Base-by-base conservation (phyloP, 2,797 vertebrate genomes). In the Glyptemys insculpta region DNA sequence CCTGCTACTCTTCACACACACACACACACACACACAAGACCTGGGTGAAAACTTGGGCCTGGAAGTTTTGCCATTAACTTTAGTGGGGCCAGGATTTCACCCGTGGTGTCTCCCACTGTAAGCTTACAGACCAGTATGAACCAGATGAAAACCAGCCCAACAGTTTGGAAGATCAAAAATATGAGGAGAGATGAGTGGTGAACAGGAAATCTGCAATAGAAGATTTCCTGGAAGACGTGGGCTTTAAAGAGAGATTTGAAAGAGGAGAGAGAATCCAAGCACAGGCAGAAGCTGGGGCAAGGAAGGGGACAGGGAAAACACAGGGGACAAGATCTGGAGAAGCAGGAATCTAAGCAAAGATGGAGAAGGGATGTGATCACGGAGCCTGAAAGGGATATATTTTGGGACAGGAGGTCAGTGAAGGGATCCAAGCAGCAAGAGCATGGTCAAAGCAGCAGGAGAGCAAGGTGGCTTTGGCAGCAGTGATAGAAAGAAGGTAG, bases 381-480 rank as follows among this genome's bases (percentile, higher is more conserved):
- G 16, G 27, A 49, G 21, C n/a, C 44, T 68, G 54, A 49, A 49
- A 79, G 49, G 12, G 23, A 8, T 79, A 79, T 11, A 31, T 53
- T 85, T 96, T 86, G 81, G 80, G 88, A 56, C 72, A 49, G 53
- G 29, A 62, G 65, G 78, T 56, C 91, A 86, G 65, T 74, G 44
- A 68, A 84, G 25, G 54, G 47, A 83, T 83, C 79, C 81, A 86
- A 52, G 47, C 37, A 80, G 52, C 18, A 76, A 15, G 25, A 76
- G 44, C 44, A 6, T 34, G 65, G 57, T 57, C 89, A 85, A 87
- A 93, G 68, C 81, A 92, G 79, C 8, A 3, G 92, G 27, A 3
- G 50, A 94, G 31, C n/a, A 84, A 80, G 89, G 80, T 88, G n/a
- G n/a, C 11, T 93, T 87, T 85, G 93, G 44, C 85, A 93, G 78